Conservation (phyloP, 30 jellyfish, hydroid and myxozoan genomes). For the Hydra vulgaris region DNA sequence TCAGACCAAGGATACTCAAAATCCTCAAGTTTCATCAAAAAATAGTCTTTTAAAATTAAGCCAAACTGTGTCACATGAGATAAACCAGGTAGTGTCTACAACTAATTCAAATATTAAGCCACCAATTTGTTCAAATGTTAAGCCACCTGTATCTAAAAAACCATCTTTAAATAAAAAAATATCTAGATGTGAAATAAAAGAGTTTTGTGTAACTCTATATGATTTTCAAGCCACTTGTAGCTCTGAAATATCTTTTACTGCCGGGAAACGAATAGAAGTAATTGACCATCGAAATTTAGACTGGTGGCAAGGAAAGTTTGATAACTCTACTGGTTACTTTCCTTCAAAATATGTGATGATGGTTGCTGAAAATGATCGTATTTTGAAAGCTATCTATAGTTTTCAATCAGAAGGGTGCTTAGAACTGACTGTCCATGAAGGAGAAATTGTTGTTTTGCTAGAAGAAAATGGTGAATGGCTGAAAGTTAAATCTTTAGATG, state of each 20-base stretch:
- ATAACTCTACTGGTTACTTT: conserved; percentile 12
- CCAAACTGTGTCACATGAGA: background rate
- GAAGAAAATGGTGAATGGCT: conserved; percentile 86
- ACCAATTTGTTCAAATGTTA: background rate
- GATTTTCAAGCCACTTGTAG: conserved; percentile 23
- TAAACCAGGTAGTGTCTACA: conserved; percentile 12
- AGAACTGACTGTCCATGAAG: conserved; percentile 65
- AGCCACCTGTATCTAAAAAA: conserved; percentile 23
- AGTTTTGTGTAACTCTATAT: conserved; percentile 25
- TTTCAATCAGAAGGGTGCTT: conserved; percentile 56
- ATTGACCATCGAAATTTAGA: conserved; percentile 37
- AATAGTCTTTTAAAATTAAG: background rate
- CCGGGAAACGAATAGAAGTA: conserved; percentile 58
- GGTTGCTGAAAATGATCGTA: conserved; percentile 35
- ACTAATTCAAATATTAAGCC: conserved; percentile 1
- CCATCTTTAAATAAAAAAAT: conserved; percentile 20
- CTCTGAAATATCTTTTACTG: conserved; percentile 30
- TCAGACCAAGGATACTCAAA: background rate
- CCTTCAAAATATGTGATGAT: conserved; percentile 31
- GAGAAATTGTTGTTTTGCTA: conserved; percentile 64
- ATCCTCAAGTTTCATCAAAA: background rate
- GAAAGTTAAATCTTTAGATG: conserved; percentile 23
- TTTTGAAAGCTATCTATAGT: conserved; percentile 43
- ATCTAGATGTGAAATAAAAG: background rate
- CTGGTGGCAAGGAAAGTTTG: conserved; percentile 82